phyloP scores from a whole-genome alignment of 1,140 invertebrate genomes.

The Rhopalosiphum maidis region DNA sequence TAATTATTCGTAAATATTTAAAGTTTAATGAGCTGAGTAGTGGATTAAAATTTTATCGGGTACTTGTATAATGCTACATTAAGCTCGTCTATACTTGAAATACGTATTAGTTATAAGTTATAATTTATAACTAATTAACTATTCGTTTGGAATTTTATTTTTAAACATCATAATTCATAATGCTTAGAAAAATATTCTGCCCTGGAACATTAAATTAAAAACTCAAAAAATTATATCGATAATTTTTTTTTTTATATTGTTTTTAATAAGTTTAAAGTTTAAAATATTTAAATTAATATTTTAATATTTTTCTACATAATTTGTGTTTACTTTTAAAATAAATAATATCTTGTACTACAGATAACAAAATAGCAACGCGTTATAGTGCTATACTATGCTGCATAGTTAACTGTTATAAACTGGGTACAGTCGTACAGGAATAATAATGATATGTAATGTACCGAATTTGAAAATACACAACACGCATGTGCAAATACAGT shows the following conservation, averaged over 20 bases:
- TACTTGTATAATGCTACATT: neutral
- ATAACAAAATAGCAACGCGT: no score
- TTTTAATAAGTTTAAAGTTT: neutral
- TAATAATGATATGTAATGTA: no score
- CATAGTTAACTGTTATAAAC: no score
- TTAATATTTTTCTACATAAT: no score
- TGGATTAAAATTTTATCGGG: neutral
- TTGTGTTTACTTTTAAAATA: no score
- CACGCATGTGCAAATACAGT: no score
- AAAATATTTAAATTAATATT: no score
- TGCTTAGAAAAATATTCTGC: neutral
- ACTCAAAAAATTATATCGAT: neutral
- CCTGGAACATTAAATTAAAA: neutral
- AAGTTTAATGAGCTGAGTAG: neutral
- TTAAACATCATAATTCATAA: neutral
- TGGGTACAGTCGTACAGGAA: no score
- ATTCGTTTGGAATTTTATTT: neutral
- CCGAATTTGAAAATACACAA: no score
- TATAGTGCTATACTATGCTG: no score
- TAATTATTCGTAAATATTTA: neutral
- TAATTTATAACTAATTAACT: neutral
- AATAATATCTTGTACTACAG: no score
- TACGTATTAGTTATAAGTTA: neutral
- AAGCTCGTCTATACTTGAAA: neutral
- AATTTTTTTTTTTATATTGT: no score